These are phyloP conservation scores for Ornithorhynchus anatinus DNA, from an alignment of 2,113 vertebrate genomes.

Conservation along the genomic window DNA sequence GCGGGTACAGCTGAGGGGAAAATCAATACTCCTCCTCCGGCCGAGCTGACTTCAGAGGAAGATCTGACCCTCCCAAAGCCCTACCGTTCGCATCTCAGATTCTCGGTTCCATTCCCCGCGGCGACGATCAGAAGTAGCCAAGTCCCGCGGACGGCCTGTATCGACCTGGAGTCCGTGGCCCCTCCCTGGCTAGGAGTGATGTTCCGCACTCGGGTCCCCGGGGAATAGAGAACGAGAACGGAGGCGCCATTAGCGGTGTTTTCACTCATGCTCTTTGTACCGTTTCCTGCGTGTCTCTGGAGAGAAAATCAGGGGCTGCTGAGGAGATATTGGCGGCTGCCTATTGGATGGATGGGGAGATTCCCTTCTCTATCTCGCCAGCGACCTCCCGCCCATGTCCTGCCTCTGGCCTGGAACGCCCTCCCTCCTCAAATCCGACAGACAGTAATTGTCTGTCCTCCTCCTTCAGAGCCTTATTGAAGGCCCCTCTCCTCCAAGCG, in stretches of 20 bases:
- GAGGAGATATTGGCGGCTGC: constrained; percentile 47
- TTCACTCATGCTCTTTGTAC: constrained; percentile 61
- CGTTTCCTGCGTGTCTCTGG: constrained; percentile 52
- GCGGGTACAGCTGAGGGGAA: constrained; percentile 56
- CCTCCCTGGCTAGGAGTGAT: constrained; percentile 41
- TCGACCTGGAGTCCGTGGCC: constrained; percentile 55
- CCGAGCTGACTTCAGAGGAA: constrained; percentile 63
- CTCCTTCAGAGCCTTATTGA: too few relatives aligned
- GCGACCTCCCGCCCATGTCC: too few relatives aligned
- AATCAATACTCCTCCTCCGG: constrained; percentile 66
- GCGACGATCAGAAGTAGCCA: constrained; percentile 58
- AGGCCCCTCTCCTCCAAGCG: too few relatives aligned
- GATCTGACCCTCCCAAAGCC: constrained; percentile 41
- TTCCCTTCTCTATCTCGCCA: constrained; percentile 9
- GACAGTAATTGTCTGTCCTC: too few relatives aligned
- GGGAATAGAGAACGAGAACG: constrained; percentile 47
- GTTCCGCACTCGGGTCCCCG: constrained; percentile 47
- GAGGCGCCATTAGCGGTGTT: constrained; percentile 46
- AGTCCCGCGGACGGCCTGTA: constrained; percentile 65
- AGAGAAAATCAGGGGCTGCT: constrained; percentile 63
- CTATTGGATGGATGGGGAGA: constrained; percentile 35
- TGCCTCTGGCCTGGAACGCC: too few relatives aligned
- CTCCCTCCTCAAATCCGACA: too few relatives aligned
- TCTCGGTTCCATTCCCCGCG: constrained; percentile 51
- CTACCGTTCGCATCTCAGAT: constrained; percentile 60